A percentile compares a stretch with the other conserved stretches of the same genome.
Conservation (phyloP, 2,113 vertebrate genomes). For the Clarias batrachus region DNA sequence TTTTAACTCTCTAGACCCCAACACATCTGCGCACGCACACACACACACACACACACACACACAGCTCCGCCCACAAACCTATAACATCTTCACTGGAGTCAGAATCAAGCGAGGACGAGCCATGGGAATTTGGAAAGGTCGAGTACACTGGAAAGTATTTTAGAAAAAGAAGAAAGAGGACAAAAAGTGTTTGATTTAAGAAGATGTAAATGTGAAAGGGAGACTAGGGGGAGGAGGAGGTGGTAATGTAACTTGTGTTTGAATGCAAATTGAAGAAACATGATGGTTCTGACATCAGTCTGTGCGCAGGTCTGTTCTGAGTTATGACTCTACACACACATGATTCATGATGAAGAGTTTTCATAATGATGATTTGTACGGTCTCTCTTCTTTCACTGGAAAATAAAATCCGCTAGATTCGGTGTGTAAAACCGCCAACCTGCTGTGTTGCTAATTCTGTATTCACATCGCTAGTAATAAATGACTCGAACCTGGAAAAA, state of each 20-base stretch:
- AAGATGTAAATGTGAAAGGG: no score
- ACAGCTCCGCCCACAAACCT: background rate
- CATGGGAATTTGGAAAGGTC: no score
- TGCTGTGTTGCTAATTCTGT: background rate
- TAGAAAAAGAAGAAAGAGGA: no score
- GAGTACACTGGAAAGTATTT: no score
- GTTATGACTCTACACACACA: background rate
- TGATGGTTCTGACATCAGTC: background rate
- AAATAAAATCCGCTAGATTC: no score
- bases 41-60: background rate
- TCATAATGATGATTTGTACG: background rate
- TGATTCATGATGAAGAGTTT: background rate
- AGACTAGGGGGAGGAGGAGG: no score
- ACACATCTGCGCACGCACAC: background rate
- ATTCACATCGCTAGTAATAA: background rate
- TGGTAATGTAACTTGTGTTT: no score
- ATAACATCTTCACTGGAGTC: background rate
- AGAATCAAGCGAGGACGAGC: background rate
- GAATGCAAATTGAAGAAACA: no score
- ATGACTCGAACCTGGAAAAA: background rate
- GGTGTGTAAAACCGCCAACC: no score
- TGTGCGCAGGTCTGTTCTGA: background rate
- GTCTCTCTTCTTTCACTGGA: background rate
- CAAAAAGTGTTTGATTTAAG: no score
- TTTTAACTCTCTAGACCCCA: background rate